Conservation (phyloP, 1,140 invertebrate species). For the Drosophila elegans region DNA sequence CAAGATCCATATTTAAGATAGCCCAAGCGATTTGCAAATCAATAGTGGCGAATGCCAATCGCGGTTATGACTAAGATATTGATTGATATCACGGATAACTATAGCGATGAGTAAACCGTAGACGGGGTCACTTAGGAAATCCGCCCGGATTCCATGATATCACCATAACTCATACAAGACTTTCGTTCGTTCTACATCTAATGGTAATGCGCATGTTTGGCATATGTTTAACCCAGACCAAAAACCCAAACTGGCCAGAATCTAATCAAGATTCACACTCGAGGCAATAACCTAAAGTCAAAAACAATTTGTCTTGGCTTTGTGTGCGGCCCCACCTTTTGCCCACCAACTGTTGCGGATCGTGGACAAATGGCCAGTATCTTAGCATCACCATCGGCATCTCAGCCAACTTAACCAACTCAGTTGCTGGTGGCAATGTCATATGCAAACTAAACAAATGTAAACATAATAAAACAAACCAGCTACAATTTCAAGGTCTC, state of each 20-base stretch:
- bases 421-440: slow-evolving; percentile 75
- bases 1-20: slow-evolving; percentile 75
- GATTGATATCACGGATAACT: slow-evolving; percentile 68
- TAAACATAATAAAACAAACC: slow-evolving; percentile 81
- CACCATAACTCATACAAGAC: slow-evolving; percentile 5
- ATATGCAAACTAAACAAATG: slow-evolving; percentile 83
- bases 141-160: slow-evolving; percentile 8
- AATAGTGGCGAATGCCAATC: slow-evolving; percentile 41
- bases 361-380: slow-evolving; percentile 22
- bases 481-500: slow-evolving; percentile 81
- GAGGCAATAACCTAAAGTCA: slow-evolving; percentile 42
- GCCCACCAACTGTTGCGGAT: slow-evolving; percentile 15
- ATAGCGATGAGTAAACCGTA: slow-evolving; percentile 59
- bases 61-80: slow-evolving; percentile 52
- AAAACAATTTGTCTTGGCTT: slow-evolving; percentile 69
- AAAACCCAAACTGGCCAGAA: slow-evolving; percentile 2
- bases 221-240: background rate
- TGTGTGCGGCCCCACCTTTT: slow-evolving; percentile 51
- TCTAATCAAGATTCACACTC: slow-evolving; percentile 57
- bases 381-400: background rate
- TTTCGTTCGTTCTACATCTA: slow-evolving; percentile 8
- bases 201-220: background rate
- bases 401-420: slow-evolving; percentile 26
- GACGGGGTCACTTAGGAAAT: slow-evolving; percentile 13
- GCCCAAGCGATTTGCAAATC: slow-evolving; percentile 70